A percentile compares a stretch with the other conserved stretches of the same genome.
Conservation (phyloP, 2,797 vertebrate genomes). For the Loriculus beryllinus region DNA sequence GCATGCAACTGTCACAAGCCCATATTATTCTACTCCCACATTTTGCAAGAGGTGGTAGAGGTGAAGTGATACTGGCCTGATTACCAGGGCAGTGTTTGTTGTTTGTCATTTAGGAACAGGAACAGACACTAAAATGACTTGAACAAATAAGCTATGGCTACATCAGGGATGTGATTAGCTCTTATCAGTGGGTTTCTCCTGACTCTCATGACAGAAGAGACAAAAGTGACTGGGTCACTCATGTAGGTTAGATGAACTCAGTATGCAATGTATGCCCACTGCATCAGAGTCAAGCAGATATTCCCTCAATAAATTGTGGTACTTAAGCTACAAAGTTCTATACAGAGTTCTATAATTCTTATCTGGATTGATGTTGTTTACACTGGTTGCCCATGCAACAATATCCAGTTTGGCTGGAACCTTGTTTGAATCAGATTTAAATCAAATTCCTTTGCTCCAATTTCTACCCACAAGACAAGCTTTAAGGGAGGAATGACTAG, state of each 20-base stretch:
- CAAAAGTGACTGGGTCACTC: not conserved
- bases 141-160: not conserved
- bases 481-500: not conserved
- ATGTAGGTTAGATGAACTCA: not conserved
- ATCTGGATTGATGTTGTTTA: not conserved
- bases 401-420: not conserved
- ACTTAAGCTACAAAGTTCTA: not conserved
- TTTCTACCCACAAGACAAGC: not conserved
- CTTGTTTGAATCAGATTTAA: not conserved
- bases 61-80: not conserved
- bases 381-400: not conserved
- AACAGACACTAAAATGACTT: not conserved
- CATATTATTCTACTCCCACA: not conserved
- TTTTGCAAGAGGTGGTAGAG: slow-evolving; percentile 16
- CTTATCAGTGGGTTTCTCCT: not conserved
- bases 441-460: not conserved
- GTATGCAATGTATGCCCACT: not conserved
- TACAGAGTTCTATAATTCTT: not conserved
- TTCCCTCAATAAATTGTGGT: not conserved
- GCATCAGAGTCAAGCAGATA: not conserved
- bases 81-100: not conserved
- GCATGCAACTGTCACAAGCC: not conserved
- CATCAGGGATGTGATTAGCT: not conserved
- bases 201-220: not conserved
- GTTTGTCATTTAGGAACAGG: not conserved